Evolutionary conservation across 2,888 invertebrate species (phyloP), one percentile per base, ranked within the genome.

Genomic region (Smittia aterrima): DNA sequence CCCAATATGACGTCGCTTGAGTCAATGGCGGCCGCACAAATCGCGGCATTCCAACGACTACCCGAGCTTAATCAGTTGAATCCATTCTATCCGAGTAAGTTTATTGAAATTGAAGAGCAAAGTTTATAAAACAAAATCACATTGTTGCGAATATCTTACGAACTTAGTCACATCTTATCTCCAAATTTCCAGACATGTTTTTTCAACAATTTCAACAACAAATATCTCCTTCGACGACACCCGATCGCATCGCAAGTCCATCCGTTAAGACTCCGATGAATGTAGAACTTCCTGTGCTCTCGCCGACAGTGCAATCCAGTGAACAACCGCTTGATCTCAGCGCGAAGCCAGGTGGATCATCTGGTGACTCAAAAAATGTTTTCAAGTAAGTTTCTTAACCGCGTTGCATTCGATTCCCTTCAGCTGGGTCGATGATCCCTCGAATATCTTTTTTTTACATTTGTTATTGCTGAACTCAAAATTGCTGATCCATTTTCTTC

Each of bases 241-340:
- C 74, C 25, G 66, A 64, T 32, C 74, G 83, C 72, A 70, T 75
- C 80, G 81, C 81, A 78, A 79, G 81, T 70, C 75, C 76, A 79
- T 79, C 80, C 77, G 81, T 79, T 73, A 82, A 82, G 18, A 40
- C 24, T 80, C 83, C 83, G 77, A 78, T 80, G 78, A 80, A 41
- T 47, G 40, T 66, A 22, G 74, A 71, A 22, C 47, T 67, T 20
- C 66, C 80, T 77, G 85, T 85, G 79, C 83, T 85, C 77, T 82
- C 80, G 80, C 82, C 83, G 27, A 27, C 64, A 9, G 20, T 13
- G 7, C 64, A 64, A 27, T 27, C 64, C 79, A 85, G 87, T 77
- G 92, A 92, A 81, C 92, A 92, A 83, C 93, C 93, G 20, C 87
- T 94, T 79, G 93, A 94, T 86, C 89, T 94, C 80, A 93, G 93